These are phyloP conservation scores for Idris sp. DNA, from an alignment of 1,140 invertebrate species.

Conservation along the genomic window DNA sequence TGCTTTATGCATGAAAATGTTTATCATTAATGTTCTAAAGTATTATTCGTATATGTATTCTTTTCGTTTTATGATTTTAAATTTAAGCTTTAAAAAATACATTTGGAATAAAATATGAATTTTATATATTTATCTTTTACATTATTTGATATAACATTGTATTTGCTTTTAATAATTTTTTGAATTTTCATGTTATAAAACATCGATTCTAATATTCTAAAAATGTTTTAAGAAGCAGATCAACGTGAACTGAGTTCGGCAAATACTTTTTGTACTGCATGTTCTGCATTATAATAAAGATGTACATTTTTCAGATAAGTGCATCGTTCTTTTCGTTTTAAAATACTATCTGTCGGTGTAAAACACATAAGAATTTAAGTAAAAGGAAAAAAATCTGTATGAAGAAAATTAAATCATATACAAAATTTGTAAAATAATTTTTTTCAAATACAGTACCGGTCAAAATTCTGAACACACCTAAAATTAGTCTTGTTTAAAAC, in stretches of 20 bases:
- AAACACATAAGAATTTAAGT: conserved; percentile 15
- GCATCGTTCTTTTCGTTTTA: conserved; percentile 27
- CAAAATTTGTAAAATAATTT: too few species aligned
- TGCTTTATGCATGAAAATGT: too few species aligned
- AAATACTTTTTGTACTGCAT: conserved; percentile 13
- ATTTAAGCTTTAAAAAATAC: too few species aligned
- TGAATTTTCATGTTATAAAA: conserved; percentile 5
- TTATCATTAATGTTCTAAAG: too few species aligned
- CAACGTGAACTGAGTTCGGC: conserved; percentile 9
- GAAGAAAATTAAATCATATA: conserved; percentile 4
- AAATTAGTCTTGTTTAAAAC: too few species aligned
- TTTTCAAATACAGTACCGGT: too few species aligned
- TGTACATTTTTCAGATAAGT: conserved; percentile 30
- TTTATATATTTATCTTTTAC: too few species aligned
- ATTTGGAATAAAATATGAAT: too few species aligned
- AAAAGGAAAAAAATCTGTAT: conserved; percentile 19
- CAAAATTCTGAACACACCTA: too few species aligned
- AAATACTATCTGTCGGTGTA: conserved; percentile 21
- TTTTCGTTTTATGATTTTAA: too few species aligned
- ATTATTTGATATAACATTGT: not conserved
- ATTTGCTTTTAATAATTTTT: conserved; percentile 4
- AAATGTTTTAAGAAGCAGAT: conserved; percentile 13
- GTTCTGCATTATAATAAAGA: conserved; percentile 24
- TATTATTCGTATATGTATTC: too few species aligned
- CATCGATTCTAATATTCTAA: conserved; percentile 16